These are phyloP conservation scores for Ptilorrhoa leucosticta DNA, from an alignment of 2,113 vertebrate genomes.

Conservation along the genomic window DNA sequence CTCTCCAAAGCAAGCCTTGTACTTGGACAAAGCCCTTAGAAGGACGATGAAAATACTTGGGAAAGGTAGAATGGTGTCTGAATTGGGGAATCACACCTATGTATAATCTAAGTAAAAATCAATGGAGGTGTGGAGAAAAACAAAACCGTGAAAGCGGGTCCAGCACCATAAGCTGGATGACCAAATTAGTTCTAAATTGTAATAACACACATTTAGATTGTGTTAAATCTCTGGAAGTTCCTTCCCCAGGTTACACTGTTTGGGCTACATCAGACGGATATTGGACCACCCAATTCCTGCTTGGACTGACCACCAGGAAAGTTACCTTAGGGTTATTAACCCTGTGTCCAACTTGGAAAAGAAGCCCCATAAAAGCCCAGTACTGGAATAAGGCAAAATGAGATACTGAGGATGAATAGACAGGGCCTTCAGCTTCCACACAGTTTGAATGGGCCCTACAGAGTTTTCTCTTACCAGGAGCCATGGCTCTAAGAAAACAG, in stretches of 20 bases:
- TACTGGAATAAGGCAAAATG: not conserved
- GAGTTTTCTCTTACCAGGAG: not conserved
- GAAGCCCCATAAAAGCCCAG: not conserved
- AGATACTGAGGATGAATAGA: not conserved
- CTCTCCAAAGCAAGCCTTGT: not conserved
- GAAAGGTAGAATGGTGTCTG: not conserved
- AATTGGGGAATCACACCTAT: not conserved
- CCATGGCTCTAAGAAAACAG: not conserved
- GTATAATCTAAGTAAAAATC: not conserved
- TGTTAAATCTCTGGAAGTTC: not conserved
- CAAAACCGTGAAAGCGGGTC: not conserved
- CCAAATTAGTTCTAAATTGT: not conserved
- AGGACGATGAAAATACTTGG: not conserved
- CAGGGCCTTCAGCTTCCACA: not conserved
- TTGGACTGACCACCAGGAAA: not conserved
- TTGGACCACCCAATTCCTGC: not conserved
- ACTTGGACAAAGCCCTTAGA: not conserved
- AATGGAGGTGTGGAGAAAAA: not conserved
- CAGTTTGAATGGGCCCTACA: not conserved
- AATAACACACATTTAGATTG: not conserved
- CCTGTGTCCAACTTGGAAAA: not conserved
- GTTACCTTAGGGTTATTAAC: not conserved
- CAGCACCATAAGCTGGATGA: not conserved
- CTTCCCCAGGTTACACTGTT: not conserved
- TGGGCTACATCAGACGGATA: not conserved